Conservation (phyloP, 2,888 invertebrate species). For the Margaritifera margaritifera region DNA sequence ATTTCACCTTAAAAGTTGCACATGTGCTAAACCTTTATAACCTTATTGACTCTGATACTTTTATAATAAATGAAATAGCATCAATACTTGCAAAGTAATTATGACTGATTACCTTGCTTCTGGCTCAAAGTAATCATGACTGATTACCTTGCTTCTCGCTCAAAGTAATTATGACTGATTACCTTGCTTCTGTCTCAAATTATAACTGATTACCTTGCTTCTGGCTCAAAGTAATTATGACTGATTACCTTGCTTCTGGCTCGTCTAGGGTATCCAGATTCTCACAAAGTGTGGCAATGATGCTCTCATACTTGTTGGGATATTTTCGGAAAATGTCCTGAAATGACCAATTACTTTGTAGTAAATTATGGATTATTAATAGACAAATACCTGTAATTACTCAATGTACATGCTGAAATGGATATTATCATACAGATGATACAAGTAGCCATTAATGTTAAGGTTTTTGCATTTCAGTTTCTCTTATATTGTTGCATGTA, state of each 20-base stretch:
- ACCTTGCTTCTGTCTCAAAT: slow-evolving; percentile 90
- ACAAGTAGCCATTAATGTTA: too few species aligned
- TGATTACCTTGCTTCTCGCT: slow-evolving; percentile 87
- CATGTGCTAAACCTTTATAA: too few species aligned
- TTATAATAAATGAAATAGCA: too few species aligned
- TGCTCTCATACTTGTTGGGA: slow-evolving; percentile 99
- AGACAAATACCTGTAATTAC: not conserved
- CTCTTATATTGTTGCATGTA: too few species aligned
- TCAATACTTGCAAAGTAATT: slow-evolving; percentile 75
- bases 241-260: slow-evolving; percentile 85
- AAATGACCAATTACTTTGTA: slow-evolving; percentile 10
- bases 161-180: slow-evolving; percentile 72
- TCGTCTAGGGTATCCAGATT: slow-evolving; percentile 99
- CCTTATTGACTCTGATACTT: too few species aligned
- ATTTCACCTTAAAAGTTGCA: too few species aligned
- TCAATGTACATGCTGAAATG: not conserved
- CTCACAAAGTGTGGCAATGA: slow-evolving; percentile 98
- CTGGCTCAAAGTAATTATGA: not conserved
- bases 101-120: slow-evolving; percentile 80
- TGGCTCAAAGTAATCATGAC: slow-evolving; percentile 79
- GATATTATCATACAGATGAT: not conserved
- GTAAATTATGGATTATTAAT: not conserved
- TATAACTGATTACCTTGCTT: too few species aligned
- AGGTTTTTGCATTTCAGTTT: too few species aligned
- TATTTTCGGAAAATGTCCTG: slow-evolving; percentile 82